These are phyloP conservation scores for Trimorus sp. DNA, from an alignment of 2,888 invertebrate species.

Conservation along the genomic window DNA sequence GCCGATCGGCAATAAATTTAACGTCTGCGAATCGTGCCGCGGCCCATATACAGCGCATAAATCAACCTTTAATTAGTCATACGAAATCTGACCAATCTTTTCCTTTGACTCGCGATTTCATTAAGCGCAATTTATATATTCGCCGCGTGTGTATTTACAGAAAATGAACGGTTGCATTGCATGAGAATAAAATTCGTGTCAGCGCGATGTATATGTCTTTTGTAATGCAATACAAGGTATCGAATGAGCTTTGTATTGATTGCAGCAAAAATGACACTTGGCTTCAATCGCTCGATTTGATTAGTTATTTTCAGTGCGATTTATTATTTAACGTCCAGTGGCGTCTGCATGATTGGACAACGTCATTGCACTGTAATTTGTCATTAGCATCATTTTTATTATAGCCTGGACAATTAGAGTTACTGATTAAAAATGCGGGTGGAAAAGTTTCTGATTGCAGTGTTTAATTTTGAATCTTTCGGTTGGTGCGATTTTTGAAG, in stretches of 20 bases:
- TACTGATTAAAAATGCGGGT: too few relatives aligned
- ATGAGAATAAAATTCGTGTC: neutral
- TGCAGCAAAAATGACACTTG: slow-evolving; percentile 5
- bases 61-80: slow-evolving; percentile 10
- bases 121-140: slow-evolving; percentile 6
- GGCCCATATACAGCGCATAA: neutral
- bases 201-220: slow-evolving; percentile 21
- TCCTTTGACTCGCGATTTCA: neutral
- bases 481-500: too few relatives aligned
- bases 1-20: slow-evolving; percentile 5
- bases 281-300: neutral
- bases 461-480: too few relatives aligned
- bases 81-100: neutral
- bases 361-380: too few relatives aligned
- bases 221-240: slow-evolving; percentile 35
- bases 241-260: slow-evolving; percentile 32
- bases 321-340: neutral
- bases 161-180: slow-evolving; percentile 2
- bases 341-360: too few relatives aligned
- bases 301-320: slow-evolving; percentile 5
- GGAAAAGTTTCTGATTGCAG: too few relatives aligned
- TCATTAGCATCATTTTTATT: too few relatives aligned
- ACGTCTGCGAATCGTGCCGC: neutral
- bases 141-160: neutral
- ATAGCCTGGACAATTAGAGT: too few relatives aligned